Conservation (phyloP, 2,888 invertebrate species). For the Ligdia adustata region DNA sequence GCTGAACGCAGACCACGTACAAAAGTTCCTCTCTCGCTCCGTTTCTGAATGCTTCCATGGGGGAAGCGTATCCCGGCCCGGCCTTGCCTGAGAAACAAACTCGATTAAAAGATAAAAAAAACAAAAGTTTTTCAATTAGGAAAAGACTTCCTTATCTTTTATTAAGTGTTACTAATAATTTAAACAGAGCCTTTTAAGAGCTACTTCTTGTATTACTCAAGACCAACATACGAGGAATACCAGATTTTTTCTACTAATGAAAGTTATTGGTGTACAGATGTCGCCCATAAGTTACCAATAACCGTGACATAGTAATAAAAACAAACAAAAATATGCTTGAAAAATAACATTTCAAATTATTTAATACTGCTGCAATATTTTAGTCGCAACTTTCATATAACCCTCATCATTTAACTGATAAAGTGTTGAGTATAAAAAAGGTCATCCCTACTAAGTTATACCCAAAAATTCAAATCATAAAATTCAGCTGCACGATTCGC, state of each 20-base stretch:
- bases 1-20: constrained; percentile 95
- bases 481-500: constrained; percentile 29
- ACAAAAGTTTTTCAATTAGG: constrained; percentile 10
- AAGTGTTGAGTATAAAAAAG: constrained; percentile 18
- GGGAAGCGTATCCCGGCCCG: constrained; percentile 90
- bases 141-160: neutral
- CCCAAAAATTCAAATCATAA: constrained; percentile 24
- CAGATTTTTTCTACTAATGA: too few relatives aligned
- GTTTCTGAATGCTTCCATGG: constrained; percentile 91
- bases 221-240: too few relatives aligned
- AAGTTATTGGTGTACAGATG: too few relatives aligned
- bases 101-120: constrained; percentile 4
- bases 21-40: constrained; percentile 94
- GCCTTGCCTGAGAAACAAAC: constrained; percentile 67
- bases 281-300: too few relatives aligned
- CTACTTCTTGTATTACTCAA: too few relatives aligned
- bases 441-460: constrained; percentile 12
- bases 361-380: neutral
- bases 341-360: neutral
- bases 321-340: neutral
- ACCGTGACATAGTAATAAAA: too few relatives aligned
- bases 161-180: neutral
- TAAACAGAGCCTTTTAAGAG: too few relatives aligned
- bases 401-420: constrained; percentile 11
- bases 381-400: neutral